phyloP scores from a whole-genome alignment of 2,113 vertebrate species.

The Psophia crepitans region DNA sequence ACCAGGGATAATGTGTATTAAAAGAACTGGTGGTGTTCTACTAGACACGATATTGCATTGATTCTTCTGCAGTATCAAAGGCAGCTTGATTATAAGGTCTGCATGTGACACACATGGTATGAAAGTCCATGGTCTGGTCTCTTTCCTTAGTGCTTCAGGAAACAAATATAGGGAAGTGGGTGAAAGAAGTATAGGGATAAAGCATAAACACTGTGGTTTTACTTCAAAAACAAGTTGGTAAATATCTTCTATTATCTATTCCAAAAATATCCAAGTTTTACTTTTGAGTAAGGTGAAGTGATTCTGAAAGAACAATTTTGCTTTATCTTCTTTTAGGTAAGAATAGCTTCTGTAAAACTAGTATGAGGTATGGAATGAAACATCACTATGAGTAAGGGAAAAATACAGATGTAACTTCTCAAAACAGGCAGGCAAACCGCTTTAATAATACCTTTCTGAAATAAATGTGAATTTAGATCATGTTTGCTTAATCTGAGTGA shows the following conservation, averaged over 20 bases:
- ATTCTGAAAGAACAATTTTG: not conserved
- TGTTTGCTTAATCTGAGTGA: not conserved
- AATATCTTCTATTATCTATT: fast-evolving
- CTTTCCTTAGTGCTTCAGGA: not conserved
- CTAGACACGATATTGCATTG: not conserved
- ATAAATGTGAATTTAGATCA: not conserved
- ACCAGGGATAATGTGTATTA: not conserved
- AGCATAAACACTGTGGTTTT: not conserved
- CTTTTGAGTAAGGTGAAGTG: not conserved
- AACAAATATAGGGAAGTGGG: not conserved
- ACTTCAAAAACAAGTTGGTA: not conserved
- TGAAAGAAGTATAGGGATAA: not conserved
- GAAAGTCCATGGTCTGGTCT: not conserved
- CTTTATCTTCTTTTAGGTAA: not conserved
- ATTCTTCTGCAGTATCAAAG: not conserved
- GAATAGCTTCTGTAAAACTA: not conserved
- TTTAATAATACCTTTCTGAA: not conserved
- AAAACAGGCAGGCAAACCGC: not conserved
- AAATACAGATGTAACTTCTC: not conserved
- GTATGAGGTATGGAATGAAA: not conserved
- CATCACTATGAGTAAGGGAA: not conserved
- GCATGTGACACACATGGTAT: not conserved
- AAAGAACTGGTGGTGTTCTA: not conserved
- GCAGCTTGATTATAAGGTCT: not conserved
- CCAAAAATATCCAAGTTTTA: not conserved